Percentiles rank a stretch among this genome's conserved stretches.
Conservation (phyloP, 1,140 invertebrate genomes). For the Orchestia grillus region DNA sequence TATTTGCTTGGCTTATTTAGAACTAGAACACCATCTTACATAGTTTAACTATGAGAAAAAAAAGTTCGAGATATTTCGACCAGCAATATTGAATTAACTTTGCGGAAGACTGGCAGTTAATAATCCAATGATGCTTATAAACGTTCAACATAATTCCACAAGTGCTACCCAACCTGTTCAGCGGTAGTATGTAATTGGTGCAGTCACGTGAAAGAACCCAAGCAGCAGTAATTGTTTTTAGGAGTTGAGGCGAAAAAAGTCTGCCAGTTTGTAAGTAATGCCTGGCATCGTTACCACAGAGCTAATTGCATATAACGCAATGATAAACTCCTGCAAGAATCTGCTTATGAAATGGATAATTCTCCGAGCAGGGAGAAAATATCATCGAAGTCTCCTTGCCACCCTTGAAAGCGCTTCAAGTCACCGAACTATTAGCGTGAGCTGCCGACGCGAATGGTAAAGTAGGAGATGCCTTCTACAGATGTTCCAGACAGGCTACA, state of each 20-base stretch:
- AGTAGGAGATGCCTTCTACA: neutral
- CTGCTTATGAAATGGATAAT: neutral
- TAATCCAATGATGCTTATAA: neutral
- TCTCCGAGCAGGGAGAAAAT: neutral
- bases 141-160: neutral
- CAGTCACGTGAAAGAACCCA: neutral
- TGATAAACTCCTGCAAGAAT: neutral
- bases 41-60: neutral
- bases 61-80: neutral
- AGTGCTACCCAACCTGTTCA: neutral
- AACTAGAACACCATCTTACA: neutral
- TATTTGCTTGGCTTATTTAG: neutral
- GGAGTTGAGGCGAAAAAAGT: neutral
- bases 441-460: neutral
- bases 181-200: neutral
- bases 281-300: neutral
- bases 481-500: neutral
- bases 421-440: neutral
- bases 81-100: neutral
- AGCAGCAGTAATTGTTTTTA: neutral
- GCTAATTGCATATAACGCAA: neutral
- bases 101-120: neutral
- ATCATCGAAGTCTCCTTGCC: neutral
- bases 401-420: neutral
- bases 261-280: neutral